A percentile compares a stretch with the other conserved stretches of the same genome.
These are phyloP conservation scores for Mycetomoellerius zeteki DNA, from an alignment of 1,140 invertebrate species.

Conservation along the genomic window DNA sequence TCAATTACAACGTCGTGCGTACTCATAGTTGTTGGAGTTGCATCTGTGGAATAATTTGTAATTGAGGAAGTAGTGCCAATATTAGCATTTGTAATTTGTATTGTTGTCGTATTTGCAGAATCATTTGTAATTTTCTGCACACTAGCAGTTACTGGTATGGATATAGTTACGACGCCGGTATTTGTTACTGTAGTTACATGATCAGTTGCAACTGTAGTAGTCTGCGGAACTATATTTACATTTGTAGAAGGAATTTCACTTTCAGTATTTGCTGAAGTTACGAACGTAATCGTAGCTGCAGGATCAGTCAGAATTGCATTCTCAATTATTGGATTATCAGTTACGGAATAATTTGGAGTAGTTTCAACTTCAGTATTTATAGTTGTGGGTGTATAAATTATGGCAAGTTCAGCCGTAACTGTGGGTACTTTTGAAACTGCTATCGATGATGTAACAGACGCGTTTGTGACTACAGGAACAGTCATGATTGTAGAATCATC, in stretches of 20 bases:
- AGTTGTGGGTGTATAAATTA: neutral
- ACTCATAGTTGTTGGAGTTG: neutral
- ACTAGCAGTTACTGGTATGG: neutral
- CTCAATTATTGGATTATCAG: neutral
- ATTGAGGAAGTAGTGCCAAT: neutral
- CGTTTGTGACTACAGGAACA: neutral
- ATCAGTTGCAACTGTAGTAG: neutral
- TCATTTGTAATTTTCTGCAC: neutral
- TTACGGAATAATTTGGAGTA: neutral
- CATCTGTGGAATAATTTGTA: neutral
- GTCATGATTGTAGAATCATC: neutral
- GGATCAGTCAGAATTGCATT: neutral
- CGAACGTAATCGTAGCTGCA: neutral
- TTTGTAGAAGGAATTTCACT: neutral
- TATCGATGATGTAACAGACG: neutral
- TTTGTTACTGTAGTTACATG: neutral
- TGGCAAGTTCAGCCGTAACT: neutral
- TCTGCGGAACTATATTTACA: slow-evolving; percentile 1
- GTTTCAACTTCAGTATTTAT: neutral
- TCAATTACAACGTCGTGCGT: neutral
- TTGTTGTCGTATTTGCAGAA: neutral
- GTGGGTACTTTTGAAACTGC: neutral
- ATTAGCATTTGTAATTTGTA: neutral
- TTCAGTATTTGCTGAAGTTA: neutral
- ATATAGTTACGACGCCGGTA: neutral